Conservation (phyloP, 2,113 vertebrate genomes). For the Campylorhamphus procurvoides region DNA sequence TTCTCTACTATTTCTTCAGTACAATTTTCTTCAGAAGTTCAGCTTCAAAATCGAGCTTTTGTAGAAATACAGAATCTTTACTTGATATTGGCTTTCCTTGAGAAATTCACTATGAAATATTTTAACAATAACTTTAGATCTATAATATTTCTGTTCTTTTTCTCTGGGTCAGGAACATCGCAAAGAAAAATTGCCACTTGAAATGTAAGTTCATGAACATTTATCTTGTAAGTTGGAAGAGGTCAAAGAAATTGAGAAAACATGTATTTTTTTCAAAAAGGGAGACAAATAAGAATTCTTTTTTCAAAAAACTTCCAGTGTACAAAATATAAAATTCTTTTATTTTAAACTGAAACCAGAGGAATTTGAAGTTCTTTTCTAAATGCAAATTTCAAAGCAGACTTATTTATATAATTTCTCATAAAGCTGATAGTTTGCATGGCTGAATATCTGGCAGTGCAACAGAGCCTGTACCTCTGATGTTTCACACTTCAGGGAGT, state of each 20-base stretch:
- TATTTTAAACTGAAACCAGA: not conserved
- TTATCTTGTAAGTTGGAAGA: not conserved
- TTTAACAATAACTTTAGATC: not conserved
- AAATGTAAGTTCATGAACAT: not conserved
- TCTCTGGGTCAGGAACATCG: not conserved
- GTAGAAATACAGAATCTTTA: not conserved
- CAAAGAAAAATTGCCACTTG: not conserved
- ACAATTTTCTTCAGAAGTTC: not conserved
- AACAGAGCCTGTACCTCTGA: not conserved
- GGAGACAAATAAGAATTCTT: not conserved
- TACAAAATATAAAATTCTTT: not conserved
- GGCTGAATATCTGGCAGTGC: not conserved
- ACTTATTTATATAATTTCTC: not conserved
- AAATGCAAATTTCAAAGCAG: not conserved
- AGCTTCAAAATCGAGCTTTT: not conserved
- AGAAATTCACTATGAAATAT: not conserved
- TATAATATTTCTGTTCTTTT: not conserved
- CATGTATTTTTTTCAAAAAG: fast-evolving
- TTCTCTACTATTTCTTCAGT: not conserved
- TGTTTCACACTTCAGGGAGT: not conserved
- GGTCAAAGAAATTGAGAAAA: not conserved
- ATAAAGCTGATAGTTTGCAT: not conserved
- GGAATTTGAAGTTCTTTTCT: not conserved
- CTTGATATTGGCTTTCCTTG: not conserved
- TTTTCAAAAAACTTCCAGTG: not conserved